Evolutionary conservation across 2,113 vertebrate species (phyloP), one percentile per base, ranked within the genome.

Genomic region (Pogonocichla stellata): DNA sequence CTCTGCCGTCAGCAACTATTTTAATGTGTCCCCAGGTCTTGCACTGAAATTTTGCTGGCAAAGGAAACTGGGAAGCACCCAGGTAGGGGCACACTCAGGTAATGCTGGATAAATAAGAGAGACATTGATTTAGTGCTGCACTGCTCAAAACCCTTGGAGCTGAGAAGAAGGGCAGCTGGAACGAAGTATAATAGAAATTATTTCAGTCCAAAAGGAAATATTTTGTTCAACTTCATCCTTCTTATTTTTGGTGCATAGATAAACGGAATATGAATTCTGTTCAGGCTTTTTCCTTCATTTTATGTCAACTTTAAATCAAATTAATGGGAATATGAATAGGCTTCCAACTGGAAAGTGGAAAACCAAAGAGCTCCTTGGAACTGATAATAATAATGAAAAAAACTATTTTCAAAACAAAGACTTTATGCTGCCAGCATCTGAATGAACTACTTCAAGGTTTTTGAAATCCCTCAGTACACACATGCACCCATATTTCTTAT

Each of bases 291-390:
- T 24, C 12, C 43, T 79, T 88, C 48, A 14, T 43, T 85, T 93
- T 88, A 62, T 82, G 56, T 88, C 66, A 79, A 60, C 53, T 92
- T 90, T 72, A 92, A 91, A 78, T 84, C 47, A 90, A 91, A 85
- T 78, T 81, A 81, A 71, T 66, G 56, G 66, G 85, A 73, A 54
- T 36, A 81, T 85, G 26, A 95, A 66, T 62, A 84, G 23, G 12
- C 67, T 87, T 84, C 25, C 42, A 78, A 62, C 36, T 58, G 69
- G 48, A 90, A 93, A 81, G 26, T 45, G 25, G 50, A 86, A 93
- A 87, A 48, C 5, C 25, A 62, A 65, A 69, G 10, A 42, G 47
- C 22, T 54, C 42, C 18, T 70, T 73, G 47, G 45, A 90, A 87
- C 9, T 80, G 22, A n/a, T 56, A 92, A 67, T 47, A 90, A n/a